Evolutionary conservation across 2,797 vertebrate genomes (phyloP).

Genomic region (Propithecus deckenii): DNA sequence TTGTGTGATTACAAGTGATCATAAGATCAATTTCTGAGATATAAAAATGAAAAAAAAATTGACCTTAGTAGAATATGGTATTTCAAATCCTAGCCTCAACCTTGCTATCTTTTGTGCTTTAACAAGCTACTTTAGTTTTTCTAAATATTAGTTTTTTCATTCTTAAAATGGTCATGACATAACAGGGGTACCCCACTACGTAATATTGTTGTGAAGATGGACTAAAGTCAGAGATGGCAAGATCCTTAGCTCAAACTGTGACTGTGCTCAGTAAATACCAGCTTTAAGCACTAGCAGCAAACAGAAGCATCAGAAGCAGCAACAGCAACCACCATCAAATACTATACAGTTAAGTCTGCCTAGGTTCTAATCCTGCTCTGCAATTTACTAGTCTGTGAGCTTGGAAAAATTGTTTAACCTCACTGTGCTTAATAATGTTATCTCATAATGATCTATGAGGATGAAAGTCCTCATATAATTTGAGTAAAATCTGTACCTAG

Average conservation of each 20-base stretch:
- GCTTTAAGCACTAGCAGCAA: neutral
- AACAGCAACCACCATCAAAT: neutral
- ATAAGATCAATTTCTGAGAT: neutral
- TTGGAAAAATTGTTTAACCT: neutral
- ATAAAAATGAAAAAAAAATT: neutral
- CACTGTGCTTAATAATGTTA: neutral
- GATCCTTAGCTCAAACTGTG: neutral
- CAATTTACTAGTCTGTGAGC: neutral
- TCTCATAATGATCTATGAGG: neutral
- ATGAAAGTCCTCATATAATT: neutral
- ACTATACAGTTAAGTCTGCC: neutral
- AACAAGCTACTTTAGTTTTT: neutral
- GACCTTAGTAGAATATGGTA: neutral
- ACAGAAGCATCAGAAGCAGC: neutral
- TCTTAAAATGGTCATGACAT: neutral
- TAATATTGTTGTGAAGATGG: neutral
- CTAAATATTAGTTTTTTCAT: neutral
- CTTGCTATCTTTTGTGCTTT: neutral
- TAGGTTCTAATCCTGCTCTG: neutral
- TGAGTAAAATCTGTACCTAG: neutral
- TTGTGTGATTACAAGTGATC: neutral
- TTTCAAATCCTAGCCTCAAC: neutral
- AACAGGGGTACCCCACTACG: neutral
- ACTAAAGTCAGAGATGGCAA: neutral
- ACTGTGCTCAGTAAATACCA: neutral